phyloP scores from a whole-genome alignment of 2,797 vertebrate genomes.

The Erpetoichthys calabaricus region DNA sequence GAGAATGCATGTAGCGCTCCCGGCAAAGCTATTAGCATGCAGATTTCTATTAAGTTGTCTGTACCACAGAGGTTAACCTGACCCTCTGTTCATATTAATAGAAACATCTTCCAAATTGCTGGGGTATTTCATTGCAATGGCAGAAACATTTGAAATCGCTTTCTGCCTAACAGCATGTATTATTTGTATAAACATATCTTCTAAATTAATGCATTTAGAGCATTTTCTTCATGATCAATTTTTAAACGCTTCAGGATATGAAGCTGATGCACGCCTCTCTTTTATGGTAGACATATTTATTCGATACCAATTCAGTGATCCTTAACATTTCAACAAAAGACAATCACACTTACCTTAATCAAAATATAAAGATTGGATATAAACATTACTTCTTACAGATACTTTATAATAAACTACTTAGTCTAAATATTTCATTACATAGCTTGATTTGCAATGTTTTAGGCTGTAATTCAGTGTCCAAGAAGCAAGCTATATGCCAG shows the following conservation, averaged over 20 bases:
- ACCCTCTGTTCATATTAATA: conserved; percentile 14
- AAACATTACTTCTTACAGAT: too few relatives aligned
- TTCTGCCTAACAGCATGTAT: conserved; percentile 2
- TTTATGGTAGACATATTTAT: neutral
- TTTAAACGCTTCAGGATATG: neutral
- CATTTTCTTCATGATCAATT: neutral
- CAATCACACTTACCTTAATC: too few relatives aligned
- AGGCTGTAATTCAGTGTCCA: too few relatives aligned
- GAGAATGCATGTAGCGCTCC: conserved; percentile 29
- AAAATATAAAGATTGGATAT: too few relatives aligned
- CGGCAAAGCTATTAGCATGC: conserved; percentile 35
- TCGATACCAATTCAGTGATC: neutral
- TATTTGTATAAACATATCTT: conserved; percentile 7
- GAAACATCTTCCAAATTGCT: conserved; percentile 17
- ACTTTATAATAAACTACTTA: too few relatives aligned
- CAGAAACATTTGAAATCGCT: conserved; percentile 5
- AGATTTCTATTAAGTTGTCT: conserved; percentile 41
- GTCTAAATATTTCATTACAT: too few relatives aligned
- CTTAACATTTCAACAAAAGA: conserved; percentile 1
- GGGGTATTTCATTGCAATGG: conserved; percentile 8
- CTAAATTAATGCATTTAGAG: conserved; percentile 4
- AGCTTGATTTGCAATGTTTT: too few relatives aligned
- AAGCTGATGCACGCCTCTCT: neutral
- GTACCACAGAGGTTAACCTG: conserved; percentile 18
- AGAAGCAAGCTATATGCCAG: too few relatives aligned